Percentiles rank a stretch among this genome's conserved stretches.
Conservation (phyloP, 2,888 invertebrate species). For the Branchellion lobata region DNA sequence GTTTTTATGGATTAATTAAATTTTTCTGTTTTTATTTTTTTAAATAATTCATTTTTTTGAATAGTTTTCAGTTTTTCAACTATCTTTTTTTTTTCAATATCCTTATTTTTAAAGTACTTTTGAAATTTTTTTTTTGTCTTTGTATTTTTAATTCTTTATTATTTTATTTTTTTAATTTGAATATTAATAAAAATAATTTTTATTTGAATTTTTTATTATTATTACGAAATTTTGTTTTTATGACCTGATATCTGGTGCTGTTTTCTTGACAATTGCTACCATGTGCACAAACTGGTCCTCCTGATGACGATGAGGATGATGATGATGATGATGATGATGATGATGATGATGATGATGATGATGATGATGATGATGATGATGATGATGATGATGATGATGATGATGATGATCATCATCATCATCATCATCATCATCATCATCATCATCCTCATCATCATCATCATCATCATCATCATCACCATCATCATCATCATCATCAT, state of each 20-base stretch:
- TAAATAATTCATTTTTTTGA: too few relatives aligned
- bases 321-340: slow-evolving; percentile 35
- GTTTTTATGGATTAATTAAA: neutral
- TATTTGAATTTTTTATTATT: too few relatives aligned
- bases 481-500: slow-evolving; percentile 18
- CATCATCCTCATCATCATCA: slow-evolving; percentile 9
- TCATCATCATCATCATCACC: slow-evolving; percentile 18
- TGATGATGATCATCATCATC: neutral
- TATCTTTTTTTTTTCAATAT: too few relatives aligned
- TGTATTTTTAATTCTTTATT: too few relatives aligned
- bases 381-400: slow-evolving; percentile 13
- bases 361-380: slow-evolving; percentile 28
- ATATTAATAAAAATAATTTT: too few relatives aligned
- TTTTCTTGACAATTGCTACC: slow-evolving; percentile 38
- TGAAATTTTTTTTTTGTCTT: too few relatives aligned
- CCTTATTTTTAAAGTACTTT: too few relatives aligned
- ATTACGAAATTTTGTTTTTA: too few relatives aligned
- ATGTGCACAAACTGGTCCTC: slow-evolving; percentile 35
- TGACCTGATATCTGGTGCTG: slow-evolving; percentile 35
- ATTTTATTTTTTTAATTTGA: too few relatives aligned
- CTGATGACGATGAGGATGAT: neutral
- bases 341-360: slow-evolving; percentile 27
- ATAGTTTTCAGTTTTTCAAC: neutral
- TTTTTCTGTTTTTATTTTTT: neutral
- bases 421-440: neutral